phyloP scores from a whole-genome alignment of 1,140 invertebrate species.

The Pomacea maculata region DNA sequence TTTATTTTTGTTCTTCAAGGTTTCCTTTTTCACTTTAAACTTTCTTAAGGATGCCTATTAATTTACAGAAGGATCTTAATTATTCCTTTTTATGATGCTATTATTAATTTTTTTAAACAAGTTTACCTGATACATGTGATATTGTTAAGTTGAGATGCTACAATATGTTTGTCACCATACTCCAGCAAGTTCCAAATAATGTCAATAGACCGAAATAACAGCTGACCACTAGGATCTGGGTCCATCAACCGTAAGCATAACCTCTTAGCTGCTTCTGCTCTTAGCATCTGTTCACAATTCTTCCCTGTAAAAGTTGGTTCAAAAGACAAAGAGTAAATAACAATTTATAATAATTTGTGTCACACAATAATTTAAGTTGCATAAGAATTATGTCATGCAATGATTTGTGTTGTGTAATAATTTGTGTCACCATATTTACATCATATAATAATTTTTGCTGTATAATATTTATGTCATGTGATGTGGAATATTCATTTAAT shows the following conservation, averaged over 20 bases:
- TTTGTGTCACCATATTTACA: no score
- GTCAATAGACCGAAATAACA: slow-evolving; percentile 63
- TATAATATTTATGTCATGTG: no score
- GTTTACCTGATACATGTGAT: slow-evolving; percentile 57
- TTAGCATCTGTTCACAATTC: slow-evolving; percentile 63
- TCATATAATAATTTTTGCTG: no score
- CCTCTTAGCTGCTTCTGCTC: slow-evolving; percentile 53
- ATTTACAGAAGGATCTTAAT: not conserved
- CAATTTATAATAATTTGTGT: no score
- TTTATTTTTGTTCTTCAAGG: no score
- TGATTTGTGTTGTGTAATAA: no score
- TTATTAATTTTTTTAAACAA: no score
- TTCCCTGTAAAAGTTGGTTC: slow-evolving; percentile 39
- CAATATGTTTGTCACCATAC: slow-evolving; percentile 49
- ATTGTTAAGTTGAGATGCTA: slow-evolving; percentile 60
- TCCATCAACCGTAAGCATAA: slow-evolving; percentile 59
- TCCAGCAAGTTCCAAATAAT: slow-evolving; percentile 65
- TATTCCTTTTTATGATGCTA: not conserved
- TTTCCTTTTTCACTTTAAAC: no score
- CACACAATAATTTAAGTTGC: no score
- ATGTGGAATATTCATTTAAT: no score
- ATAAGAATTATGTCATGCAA: no score
- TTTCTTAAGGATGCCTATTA: not conserved
- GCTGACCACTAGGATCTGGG: slow-evolving; percentile 55
- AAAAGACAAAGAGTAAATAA: no score